A percentile compares a stretch with the other conserved stretches of the same genome.
These are phyloP conservation scores for Aldabrachelys gigantea DNA, from an alignment of 2,113 vertebrate species.

Conservation along the genomic window DNA sequence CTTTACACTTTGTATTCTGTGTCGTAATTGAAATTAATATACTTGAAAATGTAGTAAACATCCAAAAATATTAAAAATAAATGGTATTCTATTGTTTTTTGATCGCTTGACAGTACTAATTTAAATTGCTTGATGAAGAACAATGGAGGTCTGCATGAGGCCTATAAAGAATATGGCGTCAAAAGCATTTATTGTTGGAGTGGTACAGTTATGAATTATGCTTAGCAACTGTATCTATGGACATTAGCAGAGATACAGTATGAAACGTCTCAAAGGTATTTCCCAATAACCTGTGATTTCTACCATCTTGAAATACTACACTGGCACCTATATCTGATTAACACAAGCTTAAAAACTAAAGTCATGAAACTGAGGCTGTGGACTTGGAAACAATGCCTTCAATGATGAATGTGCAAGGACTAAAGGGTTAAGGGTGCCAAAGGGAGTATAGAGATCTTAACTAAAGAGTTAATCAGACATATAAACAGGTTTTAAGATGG, in stretches of 20 bases:
- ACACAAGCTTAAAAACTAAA: accelerated
- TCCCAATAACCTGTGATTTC: not conserved
- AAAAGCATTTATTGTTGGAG: not conserved
- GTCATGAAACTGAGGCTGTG: not conserved
- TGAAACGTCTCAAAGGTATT: not conserved
- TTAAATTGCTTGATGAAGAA: not conserved
- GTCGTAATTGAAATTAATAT: too few relatives aligned
- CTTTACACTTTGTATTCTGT: too few relatives aligned
- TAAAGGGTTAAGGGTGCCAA: accelerated
- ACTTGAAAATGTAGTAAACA: too few relatives aligned
- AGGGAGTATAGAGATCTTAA: accelerated
- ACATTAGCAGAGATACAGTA: not conserved
- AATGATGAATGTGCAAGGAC: accelerated
- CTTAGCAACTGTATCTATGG: not conserved
- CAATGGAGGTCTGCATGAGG: not conserved
- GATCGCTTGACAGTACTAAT: too few relatives aligned
- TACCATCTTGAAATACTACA: not conserved
- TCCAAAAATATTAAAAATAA: too few relatives aligned
- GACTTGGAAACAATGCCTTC: not conserved
- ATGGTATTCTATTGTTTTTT: too few relatives aligned
- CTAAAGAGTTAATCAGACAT: not conserved
- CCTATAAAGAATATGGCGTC: not conserved
- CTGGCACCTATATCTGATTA: not conserved
- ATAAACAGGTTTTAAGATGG: not conserved
- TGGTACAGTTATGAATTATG: accelerated